phyloP scores from a whole-genome alignment of 2,113 vertebrate species.

The Oncorhynchus mykiss region DNA sequence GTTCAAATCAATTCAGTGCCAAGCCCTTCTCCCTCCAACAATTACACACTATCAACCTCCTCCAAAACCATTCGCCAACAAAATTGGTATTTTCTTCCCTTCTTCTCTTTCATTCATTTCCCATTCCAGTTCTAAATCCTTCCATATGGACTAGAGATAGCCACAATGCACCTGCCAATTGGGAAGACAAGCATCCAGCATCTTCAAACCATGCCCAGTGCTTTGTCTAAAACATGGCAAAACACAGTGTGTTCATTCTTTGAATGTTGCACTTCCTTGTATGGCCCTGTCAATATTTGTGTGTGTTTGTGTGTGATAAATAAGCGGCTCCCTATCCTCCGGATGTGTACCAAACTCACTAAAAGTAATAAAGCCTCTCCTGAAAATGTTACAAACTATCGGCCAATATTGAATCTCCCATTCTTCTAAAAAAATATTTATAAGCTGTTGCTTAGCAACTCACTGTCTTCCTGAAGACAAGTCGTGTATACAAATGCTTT shows the following conservation, averaged over 20 bases:
- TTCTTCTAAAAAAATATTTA: no score
- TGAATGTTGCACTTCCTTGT: slow-evolving; percentile 10
- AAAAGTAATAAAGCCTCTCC: no score
- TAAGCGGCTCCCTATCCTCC: no score
- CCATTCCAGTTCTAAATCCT: slow-evolving; percentile 43
- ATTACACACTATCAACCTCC: slow-evolving; percentile 46
- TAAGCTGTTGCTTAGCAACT: no score
- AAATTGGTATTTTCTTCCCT: slow-evolving; percentile 28
- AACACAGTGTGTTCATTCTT: slow-evolving; percentile 1
- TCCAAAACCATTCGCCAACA: slow-evolving; percentile 39
- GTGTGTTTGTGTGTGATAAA: slow-evolving; percentile 3
- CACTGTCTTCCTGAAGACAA: no score
- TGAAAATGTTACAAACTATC: no score
- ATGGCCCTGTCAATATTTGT: neutral
- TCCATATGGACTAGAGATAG: slow-evolving; percentile 51
- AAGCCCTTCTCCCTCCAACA: slow-evolving; percentile 29
- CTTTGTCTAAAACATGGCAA: slow-evolving; percentile 25
- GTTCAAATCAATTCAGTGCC: slow-evolving; percentile 39
- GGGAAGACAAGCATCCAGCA: slow-evolving; percentile 23
- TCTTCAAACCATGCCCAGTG: slow-evolving; percentile 17
- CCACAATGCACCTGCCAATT: slow-evolving; percentile 24
- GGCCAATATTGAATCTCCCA: no score
- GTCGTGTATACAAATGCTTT: no score
- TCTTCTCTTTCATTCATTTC: slow-evolving; percentile 50
- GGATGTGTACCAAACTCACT: no score